Percentiles rank a stretch among this genome's conserved stretches.
These are phyloP conservation scores for Myotis pilosus DNA, from an alignment of 2,797 vertebrate species.

Conservation along the genomic window DNA sequence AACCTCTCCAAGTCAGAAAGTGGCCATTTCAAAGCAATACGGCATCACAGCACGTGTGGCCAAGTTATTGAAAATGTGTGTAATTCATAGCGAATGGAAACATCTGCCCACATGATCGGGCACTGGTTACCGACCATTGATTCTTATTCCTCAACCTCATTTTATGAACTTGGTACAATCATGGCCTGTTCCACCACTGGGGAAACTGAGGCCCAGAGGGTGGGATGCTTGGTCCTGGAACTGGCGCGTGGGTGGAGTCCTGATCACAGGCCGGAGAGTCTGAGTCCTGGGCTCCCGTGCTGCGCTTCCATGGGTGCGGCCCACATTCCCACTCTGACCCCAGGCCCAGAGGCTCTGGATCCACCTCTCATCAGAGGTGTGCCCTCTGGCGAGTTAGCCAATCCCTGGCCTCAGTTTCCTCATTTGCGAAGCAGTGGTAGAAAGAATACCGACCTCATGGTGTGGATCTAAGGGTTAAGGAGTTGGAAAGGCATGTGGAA, in stretches of 20 bases:
- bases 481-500: background rate
- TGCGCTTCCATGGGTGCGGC: accelerated
- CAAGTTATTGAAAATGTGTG: background rate
- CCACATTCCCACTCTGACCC: accelerated
- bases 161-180: background rate
- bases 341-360: accelerated
- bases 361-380: accelerated
- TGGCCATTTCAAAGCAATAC: background rate
- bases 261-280: accelerated
- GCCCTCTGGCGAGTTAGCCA: background rate
- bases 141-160: background rate
- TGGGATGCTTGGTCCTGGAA: background rate
- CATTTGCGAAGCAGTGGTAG: background rate
- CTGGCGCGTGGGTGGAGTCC: background rate
- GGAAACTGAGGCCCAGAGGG: background rate
- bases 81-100: no score
- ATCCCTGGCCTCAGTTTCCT: background rate
- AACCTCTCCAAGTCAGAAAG: background rate
- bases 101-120: no score
- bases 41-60: accelerated
- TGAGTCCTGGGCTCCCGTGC: accelerated
- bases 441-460: background rate
- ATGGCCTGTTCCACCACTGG: background rate
- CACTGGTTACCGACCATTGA: no score
- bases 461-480: no score